Conservation (phyloP, 2,113 vertebrate species). For the Eretmochelys imbricata region DNA sequence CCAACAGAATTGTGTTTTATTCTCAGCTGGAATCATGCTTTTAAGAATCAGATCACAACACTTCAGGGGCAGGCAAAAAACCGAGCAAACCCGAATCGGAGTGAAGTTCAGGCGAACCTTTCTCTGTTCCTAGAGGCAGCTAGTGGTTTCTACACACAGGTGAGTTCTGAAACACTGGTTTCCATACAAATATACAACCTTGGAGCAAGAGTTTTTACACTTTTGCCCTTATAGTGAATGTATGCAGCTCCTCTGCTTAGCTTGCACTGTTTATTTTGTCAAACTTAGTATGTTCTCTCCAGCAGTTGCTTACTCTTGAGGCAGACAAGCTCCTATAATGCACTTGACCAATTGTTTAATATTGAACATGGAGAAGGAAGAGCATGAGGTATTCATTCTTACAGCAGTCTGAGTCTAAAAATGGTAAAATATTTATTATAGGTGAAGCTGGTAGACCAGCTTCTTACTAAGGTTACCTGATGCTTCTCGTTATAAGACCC, state of each 20-base stretch:
- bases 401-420: background rate
- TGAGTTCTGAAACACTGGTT: conserved; percentile 66
- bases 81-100: conserved; percentile 97
- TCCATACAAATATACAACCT: background rate
- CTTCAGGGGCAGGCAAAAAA: conserved; percentile 99
- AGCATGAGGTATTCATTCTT: background rate
- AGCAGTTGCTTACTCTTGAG: background rate
- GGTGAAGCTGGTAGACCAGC: background rate
- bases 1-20: conserved; percentile 64
- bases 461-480: background rate
- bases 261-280: background rate
- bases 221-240: background rate
- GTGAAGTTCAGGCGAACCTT: conserved; percentile 98
- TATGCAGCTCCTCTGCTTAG: fast-evolving
- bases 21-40: conserved; percentile 98
- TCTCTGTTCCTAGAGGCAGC: conserved; percentile 98
- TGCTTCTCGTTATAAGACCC: background rate
- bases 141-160: conserved; percentile 99
- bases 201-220: background rate
- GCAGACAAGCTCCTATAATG: background rate
- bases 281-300: background rate
- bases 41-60: conserved; percentile 99
- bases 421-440: background rate
- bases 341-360: background rate
- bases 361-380: background rate